Evolutionary conservation across 1,140 invertebrate species (phyloP).

Genomic region (Bilobella aurantiaca): DNA sequence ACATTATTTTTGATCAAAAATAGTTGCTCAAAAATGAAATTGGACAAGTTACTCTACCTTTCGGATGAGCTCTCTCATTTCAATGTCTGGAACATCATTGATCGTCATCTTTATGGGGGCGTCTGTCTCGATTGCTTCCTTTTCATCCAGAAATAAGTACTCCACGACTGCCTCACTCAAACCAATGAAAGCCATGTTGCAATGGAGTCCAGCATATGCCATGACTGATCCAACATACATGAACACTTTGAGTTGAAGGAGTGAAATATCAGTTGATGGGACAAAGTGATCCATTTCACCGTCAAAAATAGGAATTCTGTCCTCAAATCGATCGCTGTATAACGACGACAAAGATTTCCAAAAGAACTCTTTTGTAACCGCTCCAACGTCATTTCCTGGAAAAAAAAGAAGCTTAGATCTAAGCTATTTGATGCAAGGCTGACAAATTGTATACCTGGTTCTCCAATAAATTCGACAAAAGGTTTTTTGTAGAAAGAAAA

Average conservation of each 20-base stretch:
- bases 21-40: too few species aligned
- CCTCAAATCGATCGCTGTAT: background rate
- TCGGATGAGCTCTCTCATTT: background rate
- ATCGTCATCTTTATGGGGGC: background rate
- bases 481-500: background rate
- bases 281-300: background rate
- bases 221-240: background rate
- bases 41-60: background rate
- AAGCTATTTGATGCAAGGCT: too few species aligned
- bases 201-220: background rate
- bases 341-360: background rate
- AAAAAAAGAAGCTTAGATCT: background rate
- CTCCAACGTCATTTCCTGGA: background rate
- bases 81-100: background rate
- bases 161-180: background rate
- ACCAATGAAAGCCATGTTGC: background rate
- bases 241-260: background rate
- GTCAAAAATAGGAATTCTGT: background rate
- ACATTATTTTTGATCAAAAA: too few species aligned
- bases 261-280: background rate
- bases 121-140: too few species aligned
- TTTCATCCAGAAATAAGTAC: background rate
- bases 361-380: background rate
- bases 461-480: background rate
- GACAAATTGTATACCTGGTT: background rate